Conservation (phyloP, 2,113 vertebrate genomes). For the Dromiciops gliroides region DNA sequence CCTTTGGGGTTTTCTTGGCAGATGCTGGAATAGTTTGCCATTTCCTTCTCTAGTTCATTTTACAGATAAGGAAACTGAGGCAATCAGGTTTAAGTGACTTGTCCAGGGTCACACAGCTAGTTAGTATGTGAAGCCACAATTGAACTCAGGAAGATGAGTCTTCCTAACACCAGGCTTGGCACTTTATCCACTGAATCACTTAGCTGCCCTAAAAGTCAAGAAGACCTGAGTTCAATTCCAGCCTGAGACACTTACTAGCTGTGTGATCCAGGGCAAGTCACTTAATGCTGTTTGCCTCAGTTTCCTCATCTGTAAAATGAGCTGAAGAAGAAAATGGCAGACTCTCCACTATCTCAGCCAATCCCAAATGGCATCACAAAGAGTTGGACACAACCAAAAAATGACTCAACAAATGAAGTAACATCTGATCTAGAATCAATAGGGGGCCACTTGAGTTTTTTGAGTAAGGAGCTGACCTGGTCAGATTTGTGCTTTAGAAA, state of each 20-base stretch:
- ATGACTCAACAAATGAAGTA: background rate
- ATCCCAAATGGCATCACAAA: background rate
- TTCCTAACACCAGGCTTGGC: background rate
- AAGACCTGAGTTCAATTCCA: background rate
- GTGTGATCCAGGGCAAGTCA: background rate
- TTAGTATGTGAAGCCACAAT: background rate
- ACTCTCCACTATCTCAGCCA: background rate
- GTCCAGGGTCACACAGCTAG: background rate
- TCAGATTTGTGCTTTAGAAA: background rate
- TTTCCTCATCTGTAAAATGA: background rate
- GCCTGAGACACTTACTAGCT: background rate
- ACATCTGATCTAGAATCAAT: background rate
- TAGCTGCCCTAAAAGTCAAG: background rate
- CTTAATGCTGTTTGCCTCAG: background rate
- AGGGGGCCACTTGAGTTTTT: background rate
- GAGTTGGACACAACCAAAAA: background rate
- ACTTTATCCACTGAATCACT: background rate
- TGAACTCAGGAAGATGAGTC: background rate
- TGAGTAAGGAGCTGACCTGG: background rate
- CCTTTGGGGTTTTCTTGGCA: too few relatives aligned
- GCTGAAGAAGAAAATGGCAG: background rate
- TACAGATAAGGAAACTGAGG: too few relatives aligned
- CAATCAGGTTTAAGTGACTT: background rate
- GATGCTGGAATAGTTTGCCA: too few relatives aligned
- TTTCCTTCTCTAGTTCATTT: too few relatives aligned